Evolutionary conservation across 2,888 invertebrate genomes (phyloP).

Genomic region (Tenthredo scrophulariae): DNA sequence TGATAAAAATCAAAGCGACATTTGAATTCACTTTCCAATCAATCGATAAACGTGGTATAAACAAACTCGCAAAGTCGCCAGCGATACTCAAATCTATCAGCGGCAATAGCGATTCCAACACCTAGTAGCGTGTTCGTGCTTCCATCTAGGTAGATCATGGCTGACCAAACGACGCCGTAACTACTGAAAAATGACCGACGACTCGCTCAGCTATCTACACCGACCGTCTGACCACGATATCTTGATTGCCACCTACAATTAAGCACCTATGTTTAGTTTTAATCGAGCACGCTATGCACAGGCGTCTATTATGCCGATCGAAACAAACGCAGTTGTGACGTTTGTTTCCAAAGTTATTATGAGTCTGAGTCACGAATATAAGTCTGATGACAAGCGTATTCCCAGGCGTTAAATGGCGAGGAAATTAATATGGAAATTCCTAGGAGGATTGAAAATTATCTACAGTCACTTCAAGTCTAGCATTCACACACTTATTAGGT

Average conservation of each 20-base stretch:
- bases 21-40: background rate
- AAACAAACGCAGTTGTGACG: conserved; percentile 14
- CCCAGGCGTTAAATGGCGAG: conserved; percentile 1
- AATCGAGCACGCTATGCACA: conserved; percentile 21
- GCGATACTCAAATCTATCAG: conserved; percentile 40
- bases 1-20: background rate
- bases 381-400: background rate
- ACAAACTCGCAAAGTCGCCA: background rate
- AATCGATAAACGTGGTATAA: background rate
- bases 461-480: background rate
- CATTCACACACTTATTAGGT: background rate
- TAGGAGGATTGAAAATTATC: background rate
- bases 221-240: conserved; percentile 29
- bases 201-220: background rate
- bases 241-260: conserved; percentile 1
- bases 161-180: conserved; percentile 35
- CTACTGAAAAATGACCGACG: conserved; percentile 50
- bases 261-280: conserved; percentile 6
- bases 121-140: conserved; percentile 1
- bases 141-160: conserved; percentile 41
- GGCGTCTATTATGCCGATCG: background rate
- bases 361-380: conserved; percentile 1
- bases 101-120: background rate
- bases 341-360: background rate
- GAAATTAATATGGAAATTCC: background rate